Percentiles rank a stretch among this genome's conserved stretches.
Evolutionary conservation across 2,888 invertebrate genomes (phyloP).

Genomic region (Bruchidius siliquastri): DNA sequence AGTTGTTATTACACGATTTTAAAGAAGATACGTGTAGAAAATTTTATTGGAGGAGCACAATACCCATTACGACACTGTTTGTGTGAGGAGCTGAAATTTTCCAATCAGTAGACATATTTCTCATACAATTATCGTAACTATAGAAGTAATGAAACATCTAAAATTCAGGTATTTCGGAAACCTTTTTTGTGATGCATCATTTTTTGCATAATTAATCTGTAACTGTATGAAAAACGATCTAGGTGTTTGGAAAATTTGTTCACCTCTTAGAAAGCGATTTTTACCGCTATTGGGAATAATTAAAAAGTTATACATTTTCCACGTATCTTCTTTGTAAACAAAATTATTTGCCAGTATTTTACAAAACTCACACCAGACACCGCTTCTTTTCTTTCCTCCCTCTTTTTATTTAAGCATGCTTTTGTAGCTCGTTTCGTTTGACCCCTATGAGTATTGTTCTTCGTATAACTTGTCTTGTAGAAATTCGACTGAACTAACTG

Average conservation of each 20-base stretch:
- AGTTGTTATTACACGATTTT: conserved; percentile 43
- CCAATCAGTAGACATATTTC: not conserved
- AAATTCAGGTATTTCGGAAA: too few species aligned
- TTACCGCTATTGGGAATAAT: too few species aligned
- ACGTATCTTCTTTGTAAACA: not conserved
- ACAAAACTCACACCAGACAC: conserved; percentile 8
- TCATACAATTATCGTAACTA: not conserved
- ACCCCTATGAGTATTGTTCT: not conserved
- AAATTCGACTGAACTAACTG: too few species aligned
- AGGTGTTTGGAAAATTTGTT: too few species aligned
- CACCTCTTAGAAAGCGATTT: too few species aligned
- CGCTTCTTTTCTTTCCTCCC: conserved; percentile 1
- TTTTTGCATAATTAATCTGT: too few species aligned
- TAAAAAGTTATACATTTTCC: not conserved
- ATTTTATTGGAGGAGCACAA: not conserved
- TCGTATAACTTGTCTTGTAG: conserved; percentile 2
- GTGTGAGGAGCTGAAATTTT: conserved; percentile 1
- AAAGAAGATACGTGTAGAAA: conserved; percentile 2
- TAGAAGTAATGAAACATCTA: too few species aligned
- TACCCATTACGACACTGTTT: too few species aligned
- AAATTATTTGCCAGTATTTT: not conserved
- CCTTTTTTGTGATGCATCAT: too few species aligned
- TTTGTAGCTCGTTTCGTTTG: conserved; percentile 8
- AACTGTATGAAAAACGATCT: too few species aligned
- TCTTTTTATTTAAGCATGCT: conserved; percentile 9